Evolutionary conservation across 2,888 invertebrate genomes (phyloP), one percentile per base, ranked within the genome.

Genomic region (Vanessa cardui): DNA sequence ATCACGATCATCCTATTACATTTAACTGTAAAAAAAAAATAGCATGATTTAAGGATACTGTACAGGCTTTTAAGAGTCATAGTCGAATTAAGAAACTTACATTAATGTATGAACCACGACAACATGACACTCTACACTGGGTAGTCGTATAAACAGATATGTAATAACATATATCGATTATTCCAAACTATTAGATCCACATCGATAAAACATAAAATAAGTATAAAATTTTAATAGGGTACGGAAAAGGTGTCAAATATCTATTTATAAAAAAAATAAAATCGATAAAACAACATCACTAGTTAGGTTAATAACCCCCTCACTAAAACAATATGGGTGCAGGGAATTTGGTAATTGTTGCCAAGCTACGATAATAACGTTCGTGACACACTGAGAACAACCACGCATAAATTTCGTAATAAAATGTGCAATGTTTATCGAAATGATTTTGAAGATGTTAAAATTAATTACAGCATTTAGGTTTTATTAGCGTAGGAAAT

Each of bases 251-350:
- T 12, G 39, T 12, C 39, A 39, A 39, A 39, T 39, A 39, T 39
- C 20, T 18, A 44, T 26, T 16, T 31, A 26, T 45, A 54, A n/a
- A 39, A 39, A 58, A 68, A 45, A 58, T 54, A 68, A 52, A 54
- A 62, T 62, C 68, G 64, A 68, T 64, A 65, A 20, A 52, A 62
- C 15, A n/a, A 49, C 70, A 68, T 44, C 72, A 83, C 82, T 70
- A 59, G 71, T 70, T 78, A 81, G 88, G 88, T 89, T 87, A 89
- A 85, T 86, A 87, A 54, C 52, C 88, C 88, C 88, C 85, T 82
- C 83, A 88, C 84, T 88, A 89, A 89, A 89, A 91, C 89, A 90
- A 90, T 90, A 90, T 87, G 88, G 88, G 85, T 80, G 82, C 83
- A 64, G 69, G 85, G 88, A 88, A 86, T 89, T 87, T 79, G 80